Conservation (phyloP, 2,888 invertebrate species). For the Microctonus hyperodae region DNA sequence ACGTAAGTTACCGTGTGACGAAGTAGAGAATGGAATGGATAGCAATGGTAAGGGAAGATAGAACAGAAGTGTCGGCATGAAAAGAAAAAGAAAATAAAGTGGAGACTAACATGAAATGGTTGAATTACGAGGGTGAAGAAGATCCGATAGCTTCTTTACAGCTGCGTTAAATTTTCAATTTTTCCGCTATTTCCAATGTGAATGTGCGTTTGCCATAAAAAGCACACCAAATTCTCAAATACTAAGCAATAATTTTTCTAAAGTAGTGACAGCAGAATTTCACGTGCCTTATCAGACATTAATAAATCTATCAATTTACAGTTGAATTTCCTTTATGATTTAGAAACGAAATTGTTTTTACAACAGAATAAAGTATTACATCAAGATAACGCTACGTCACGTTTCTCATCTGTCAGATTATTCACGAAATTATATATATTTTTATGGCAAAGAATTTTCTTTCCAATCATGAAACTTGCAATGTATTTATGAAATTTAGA, state of each 20-base stretch:
- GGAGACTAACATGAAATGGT: constrained; percentile 34
- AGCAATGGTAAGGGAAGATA: constrained; percentile 22
- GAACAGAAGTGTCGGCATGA: constrained; percentile 12
- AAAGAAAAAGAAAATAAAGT: constrained; percentile 30
- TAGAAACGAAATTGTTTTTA: background rate
- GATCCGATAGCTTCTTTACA: constrained; percentile 43
- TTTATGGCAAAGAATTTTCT: constrained; percentile 10
- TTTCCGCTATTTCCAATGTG: constrained; percentile 25
- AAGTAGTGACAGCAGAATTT: background rate
- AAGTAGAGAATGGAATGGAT: constrained; percentile 37
- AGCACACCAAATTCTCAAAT: constrained; percentile 12
- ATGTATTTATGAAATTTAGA: constrained; percentile 33
- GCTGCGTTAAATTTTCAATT: constrained; percentile 47
- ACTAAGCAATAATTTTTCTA: constrained; percentile 18
- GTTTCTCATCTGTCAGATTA: constrained; percentile 18
- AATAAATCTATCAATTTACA: constrained; percentile 23
- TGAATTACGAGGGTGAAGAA: constrained; percentile 46
- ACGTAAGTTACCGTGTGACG: constrained; percentile 32
- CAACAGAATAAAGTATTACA: background rate
- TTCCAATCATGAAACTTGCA: constrained; percentile 23
- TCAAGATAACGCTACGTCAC: background rate
- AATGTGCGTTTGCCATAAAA: constrained; percentile 14
- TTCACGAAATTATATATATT: constrained; percentile 34
- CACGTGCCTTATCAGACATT: constrained; percentile 23
- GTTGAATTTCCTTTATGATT: constrained; percentile 6